Percentiles rank a stretch among this genome's conserved stretches.
Conservation (phyloP, 2,113 vertebrate species). For the Cariama cristata region DNA sequence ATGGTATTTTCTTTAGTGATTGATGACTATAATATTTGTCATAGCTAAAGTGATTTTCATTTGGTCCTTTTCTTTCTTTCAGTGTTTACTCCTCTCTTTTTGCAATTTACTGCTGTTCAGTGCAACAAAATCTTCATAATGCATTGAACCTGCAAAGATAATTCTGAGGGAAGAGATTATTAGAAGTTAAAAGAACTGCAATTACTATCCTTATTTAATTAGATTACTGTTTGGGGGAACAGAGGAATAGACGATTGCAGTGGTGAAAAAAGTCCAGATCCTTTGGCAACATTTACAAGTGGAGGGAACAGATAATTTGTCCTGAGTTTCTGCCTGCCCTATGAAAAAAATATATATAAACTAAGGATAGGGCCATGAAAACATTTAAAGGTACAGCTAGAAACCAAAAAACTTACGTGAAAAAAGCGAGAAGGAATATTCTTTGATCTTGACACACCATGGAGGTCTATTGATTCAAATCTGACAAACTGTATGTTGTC, state of each 20-base stretch:
- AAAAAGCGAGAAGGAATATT: slow-evolving; percentile 92
- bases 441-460: slow-evolving; percentile 93
- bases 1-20: background rate
- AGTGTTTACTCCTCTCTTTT: slow-evolving; percentile 10
- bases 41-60: background rate
- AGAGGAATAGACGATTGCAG: background rate
- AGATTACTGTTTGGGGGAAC: slow-evolving; percentile 11
- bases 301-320: background rate
- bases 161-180: slow-evolving; percentile 15
- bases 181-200: slow-evolving; percentile 27
- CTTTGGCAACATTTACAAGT: background rate
- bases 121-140: slow-evolving; percentile 44
- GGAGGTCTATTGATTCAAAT: slow-evolving; percentile 92
- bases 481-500: slow-evolving; percentile 88
- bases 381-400: background rate
- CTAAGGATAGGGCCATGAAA: background rate
- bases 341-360: background rate
- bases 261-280: background rate
- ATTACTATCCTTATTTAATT: slow-evolving; percentile 47
- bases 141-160: slow-evolving; percentile 14
- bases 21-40: background rate
- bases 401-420: slow-evolving; percentile 77
- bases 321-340: background rate
- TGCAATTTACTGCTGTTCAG: slow-evolving; percentile 34
- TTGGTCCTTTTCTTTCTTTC: slow-evolving; percentile 30